Percentiles rank a stretch among this genome's conserved stretches.
Conservation (phyloP, 2,113 vertebrate genomes). For the Irena cyanogastra region DNA sequence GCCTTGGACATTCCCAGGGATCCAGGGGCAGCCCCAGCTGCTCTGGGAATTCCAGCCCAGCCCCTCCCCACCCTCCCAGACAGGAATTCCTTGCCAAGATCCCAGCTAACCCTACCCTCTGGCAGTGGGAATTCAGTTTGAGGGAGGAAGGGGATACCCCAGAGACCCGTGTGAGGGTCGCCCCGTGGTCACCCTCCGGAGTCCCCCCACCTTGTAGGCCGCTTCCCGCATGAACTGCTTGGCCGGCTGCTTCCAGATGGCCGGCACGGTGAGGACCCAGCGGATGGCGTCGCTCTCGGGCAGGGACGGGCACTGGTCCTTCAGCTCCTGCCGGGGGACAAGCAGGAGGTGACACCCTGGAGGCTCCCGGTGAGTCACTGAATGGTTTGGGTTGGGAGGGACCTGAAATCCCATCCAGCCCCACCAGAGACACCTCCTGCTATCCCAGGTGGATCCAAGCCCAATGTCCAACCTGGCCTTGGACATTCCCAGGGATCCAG, state of each 20-base stretch:
- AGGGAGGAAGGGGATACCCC: no score
- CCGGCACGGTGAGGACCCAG: slow-evolving; percentile 96
- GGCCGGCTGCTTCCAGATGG: slow-evolving; percentile 96
- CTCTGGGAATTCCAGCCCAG: background rate
- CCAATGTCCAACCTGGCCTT: no score
- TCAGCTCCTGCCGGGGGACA: slow-evolving; percentile 78
- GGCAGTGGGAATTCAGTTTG: background rate
- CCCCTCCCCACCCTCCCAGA: background rate
- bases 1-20: background rate
- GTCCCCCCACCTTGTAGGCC: slow-evolving; percentile 82
- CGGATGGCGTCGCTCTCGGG: slow-evolving; percentile 78
- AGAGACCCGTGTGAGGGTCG: fast-evolving
- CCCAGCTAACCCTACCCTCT: background rate
- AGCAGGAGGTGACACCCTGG: background rate
- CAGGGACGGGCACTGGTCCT: slow-evolving; percentile 81
- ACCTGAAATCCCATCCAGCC: background rate
- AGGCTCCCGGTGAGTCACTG: fast-evolving
- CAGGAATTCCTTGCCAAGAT: background rate
- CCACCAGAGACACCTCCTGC: background rate
- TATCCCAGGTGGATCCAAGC: background rate
- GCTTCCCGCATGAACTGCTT: slow-evolving; percentile 99
- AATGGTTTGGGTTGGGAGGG: background rate
- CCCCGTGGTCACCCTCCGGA: fast-evolving
- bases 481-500: background rate
- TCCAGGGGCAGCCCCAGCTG: background rate